Base-by-base conservation (phyloP, 2,888 invertebrate genomes). In the Cyclophora punctaria region DNA sequence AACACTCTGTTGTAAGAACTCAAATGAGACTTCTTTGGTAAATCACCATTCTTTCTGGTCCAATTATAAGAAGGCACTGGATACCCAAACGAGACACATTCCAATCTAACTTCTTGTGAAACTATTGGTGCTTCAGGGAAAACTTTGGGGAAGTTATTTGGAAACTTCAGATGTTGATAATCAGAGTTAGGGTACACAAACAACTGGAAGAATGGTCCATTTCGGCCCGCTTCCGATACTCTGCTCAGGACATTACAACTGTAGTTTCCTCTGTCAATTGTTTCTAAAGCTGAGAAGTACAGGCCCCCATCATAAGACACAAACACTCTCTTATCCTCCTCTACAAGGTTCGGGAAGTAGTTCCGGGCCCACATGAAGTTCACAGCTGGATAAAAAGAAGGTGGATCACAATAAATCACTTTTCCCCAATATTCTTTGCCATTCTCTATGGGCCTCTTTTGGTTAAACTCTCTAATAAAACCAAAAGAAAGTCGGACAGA, bases 21-120 rank as follows among this genome's bases (percentile, higher is more conserved):
- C 3, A 93, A 85, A 54, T 90, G 89, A 0, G 96, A 91, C 60
- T 92, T 92, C 56, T 92, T 91, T 3, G 98, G 98, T 50, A 98
- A 83, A 20, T 89, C 85, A 37, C 91, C 90, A 51, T 93, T 93
- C 62, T 88, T 90, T 59, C 96, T 91, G 0, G 97, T 97, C 97
- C 97, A 98, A 75, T 97, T 97, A 71, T 97, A 98, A 0, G 94
- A 93, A 34, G 98, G 97, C 45, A 97, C 94, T 33, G 97, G 98
- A 77, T 98, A 98, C 78, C 98, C 98, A 90, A 97, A 98, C 3
- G 97, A 97, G 61, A 98, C 92, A 84, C 98, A 99, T 87, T 99
- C 98, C 48, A 99, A 81, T 54, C 96, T 90, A 7, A 98, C 96
- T 79, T 97, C 95, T 69, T 96, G 93, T 0, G 97, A 98, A 33